These are phyloP conservation scores for Netelia melanura DNA, from an alignment of 2,888 invertebrate genomes.

Conservation along the genomic window DNA sequence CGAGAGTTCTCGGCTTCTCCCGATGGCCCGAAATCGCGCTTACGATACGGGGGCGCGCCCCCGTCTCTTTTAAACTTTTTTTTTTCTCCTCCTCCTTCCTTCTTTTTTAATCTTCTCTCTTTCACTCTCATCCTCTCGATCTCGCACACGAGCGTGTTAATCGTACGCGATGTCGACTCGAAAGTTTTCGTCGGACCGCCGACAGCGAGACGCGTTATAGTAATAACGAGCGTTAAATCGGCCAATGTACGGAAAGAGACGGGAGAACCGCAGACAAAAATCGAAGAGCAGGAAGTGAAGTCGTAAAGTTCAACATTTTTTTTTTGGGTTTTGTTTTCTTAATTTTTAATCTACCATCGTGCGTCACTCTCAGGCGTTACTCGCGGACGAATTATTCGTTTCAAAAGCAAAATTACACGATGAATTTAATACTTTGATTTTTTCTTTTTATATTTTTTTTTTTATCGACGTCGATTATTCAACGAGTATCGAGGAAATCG, in stretches of 20 bases:
- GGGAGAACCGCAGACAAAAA: conserved; percentile 1
- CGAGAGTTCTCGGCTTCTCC: not conserved
- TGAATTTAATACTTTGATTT: too few relatives aligned
- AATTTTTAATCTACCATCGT: too few relatives aligned
- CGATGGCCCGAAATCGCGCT: conserved; percentile 49
- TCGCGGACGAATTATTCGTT: too few relatives aligned
- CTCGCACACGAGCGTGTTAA: conserved; percentile 11
- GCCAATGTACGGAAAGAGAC: not conserved
- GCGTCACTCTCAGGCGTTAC: too few relatives aligned
- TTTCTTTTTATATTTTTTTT: too few relatives aligned
- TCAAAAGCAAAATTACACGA: too few relatives aligned
- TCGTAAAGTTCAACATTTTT: not conserved
- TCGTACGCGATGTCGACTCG: conserved; percentile 40
- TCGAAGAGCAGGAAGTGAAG: conserved; percentile 14
- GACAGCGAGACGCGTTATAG: not conserved
- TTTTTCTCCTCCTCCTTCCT: not conserved
- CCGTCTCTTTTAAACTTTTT: conserved; percentile 55
- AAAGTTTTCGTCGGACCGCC: conserved; percentile 52
- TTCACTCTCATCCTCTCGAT: not conserved
- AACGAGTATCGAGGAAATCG: too few relatives aligned
- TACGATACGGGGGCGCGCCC: conserved; percentile 67
- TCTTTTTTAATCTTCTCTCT: conserved; percentile 8
- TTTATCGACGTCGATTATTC: too few relatives aligned
- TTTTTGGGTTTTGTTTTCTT: not conserved
- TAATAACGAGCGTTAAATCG: not conserved